A percentile compares a stretch with the other conserved stretches of the same genome.
phyloP scores from a whole-genome alignment of 2,797 vertebrate genomes.

The Moxostoma hubbsi region DNA sequence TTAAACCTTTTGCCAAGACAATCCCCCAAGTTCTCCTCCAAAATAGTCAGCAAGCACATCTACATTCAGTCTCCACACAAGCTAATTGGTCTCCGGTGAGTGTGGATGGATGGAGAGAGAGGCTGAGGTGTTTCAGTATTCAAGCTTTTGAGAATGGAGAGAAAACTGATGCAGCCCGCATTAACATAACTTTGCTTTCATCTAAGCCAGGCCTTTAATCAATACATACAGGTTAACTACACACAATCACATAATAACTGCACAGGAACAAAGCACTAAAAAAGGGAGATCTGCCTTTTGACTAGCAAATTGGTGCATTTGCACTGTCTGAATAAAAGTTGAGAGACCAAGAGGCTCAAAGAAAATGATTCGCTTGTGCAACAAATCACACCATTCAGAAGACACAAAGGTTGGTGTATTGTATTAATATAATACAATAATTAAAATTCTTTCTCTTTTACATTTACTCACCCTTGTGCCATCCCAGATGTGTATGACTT shows the following conservation, averaged over 20 bases:
- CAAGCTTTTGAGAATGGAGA: conserved; percentile 24
- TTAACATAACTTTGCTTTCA: conserved; percentile 49
- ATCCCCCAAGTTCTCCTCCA: conserved; percentile 22
- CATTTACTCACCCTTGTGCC: no score
- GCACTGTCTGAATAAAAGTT: no score
- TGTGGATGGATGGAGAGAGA: conserved; percentile 5
- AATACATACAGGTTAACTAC: conserved; percentile 40
- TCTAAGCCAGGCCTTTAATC: conserved; percentile 44
- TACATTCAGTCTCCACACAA: conserved; percentile 21
- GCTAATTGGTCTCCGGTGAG: conserved; percentile 37
- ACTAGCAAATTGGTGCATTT: no score
- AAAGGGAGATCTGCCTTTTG: no score
- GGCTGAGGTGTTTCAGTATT: conserved; percentile 25
- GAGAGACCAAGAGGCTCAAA: no score
- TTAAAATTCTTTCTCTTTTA: no score
- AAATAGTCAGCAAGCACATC: conserved; percentile 1
- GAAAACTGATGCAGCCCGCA: conserved; percentile 3
- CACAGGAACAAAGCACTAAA: background rate
- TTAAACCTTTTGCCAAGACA: conserved; percentile 27
- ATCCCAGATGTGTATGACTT: no score
- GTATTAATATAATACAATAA: no score
- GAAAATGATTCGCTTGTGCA: no score
- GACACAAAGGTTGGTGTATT: no score
- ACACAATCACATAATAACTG: conserved; percentile 33
- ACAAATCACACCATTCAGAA: no score